A percentile compares a stretch with the other conserved stretches of the same genome.
Evolutionary conservation across 2,888 invertebrate species (phyloP).

Genomic region (Yponomeuta evonymella): DNA sequence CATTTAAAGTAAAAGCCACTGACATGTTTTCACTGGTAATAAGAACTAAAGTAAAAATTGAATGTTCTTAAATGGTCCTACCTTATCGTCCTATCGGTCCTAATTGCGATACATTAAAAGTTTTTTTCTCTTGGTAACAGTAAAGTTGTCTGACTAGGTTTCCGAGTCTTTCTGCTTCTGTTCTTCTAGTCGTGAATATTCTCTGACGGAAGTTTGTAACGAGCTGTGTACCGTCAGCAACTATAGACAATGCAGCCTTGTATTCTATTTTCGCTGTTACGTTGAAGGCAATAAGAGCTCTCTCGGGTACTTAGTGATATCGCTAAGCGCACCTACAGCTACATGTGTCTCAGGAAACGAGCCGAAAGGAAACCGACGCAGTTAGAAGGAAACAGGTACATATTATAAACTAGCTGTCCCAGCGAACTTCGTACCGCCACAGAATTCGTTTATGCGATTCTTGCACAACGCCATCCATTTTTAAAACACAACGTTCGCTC

Average conservation of each 20-base stretch:
- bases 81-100: too few relatives aligned
- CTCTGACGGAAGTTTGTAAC: neutral
- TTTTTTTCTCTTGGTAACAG: too few relatives aligned
- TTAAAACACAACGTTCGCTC: too few relatives aligned
- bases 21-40: too few relatives aligned
- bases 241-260: neutral
- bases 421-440: too few relatives aligned
- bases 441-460: too few relatives aligned
- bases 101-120: too few relatives aligned
- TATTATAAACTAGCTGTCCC: neutral
- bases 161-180: neutral
- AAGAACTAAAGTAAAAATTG: too few relatives aligned
- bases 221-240: neutral
- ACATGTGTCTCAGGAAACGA: conserved; percentile 8
- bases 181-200: neutral
- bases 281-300: neutral
- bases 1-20: too few relatives aligned
- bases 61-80: too few relatives aligned
- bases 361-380: neutral
- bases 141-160: too few relatives aligned
- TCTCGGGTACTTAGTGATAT: neutral
- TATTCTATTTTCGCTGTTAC: neutral
- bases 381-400: neutral
- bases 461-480: too few relatives aligned
- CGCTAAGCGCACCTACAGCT: neutral